These are phyloP conservation scores for Thunnus maccoyii DNA, from an alignment of 2,113 vertebrate genomes.

Conservation along the genomic window DNA sequence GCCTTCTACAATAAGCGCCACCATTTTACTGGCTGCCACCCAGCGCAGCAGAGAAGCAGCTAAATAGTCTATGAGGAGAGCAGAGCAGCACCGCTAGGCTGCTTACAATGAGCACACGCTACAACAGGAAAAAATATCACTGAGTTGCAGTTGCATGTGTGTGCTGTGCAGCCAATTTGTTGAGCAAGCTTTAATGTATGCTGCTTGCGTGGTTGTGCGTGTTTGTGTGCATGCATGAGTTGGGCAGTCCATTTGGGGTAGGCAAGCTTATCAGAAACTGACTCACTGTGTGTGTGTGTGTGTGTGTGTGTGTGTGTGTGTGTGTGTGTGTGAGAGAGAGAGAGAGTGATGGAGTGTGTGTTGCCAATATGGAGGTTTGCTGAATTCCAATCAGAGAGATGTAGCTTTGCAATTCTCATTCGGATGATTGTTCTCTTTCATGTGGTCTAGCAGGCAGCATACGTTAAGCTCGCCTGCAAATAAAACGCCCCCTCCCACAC, in stretches of 20 bases:
- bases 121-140: constrained; percentile 53
- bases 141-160: constrained; percentile 39
- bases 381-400: constrained; percentile 68
- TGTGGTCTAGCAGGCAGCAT: constrained; percentile 44
- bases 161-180: constrained; percentile 57
- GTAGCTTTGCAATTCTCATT: constrained; percentile 64
- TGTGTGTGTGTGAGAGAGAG: not conserved
- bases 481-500: constrained; percentile 6
- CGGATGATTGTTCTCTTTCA: constrained; percentile 67
- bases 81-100: constrained; percentile 47
- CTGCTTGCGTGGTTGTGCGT: constrained; percentile 43
- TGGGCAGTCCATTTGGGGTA: constrained; percentile 44
- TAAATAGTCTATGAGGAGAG: constrained; percentile 70
- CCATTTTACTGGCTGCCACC: constrained; percentile 78
- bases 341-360: constrained; percentile 9
- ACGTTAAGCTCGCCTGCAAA: constrained; percentile 55
- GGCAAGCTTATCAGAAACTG: constrained; percentile 60
- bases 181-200: constrained; percentile 50
- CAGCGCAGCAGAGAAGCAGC: constrained; percentile 65
- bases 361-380: constrained; percentile 39
- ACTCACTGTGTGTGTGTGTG: constrained; percentile 13
- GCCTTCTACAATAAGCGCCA: constrained; percentile 73
- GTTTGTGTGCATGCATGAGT: constrained; percentile 17
- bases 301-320: constrained; percentile 2
- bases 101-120: constrained; percentile 51